Percentiles rank a stretch among this genome's conserved stretches.
phyloP scores from a whole-genome alignment of 2,797 vertebrate genomes.

The Coreius guichenoti region DNA sequence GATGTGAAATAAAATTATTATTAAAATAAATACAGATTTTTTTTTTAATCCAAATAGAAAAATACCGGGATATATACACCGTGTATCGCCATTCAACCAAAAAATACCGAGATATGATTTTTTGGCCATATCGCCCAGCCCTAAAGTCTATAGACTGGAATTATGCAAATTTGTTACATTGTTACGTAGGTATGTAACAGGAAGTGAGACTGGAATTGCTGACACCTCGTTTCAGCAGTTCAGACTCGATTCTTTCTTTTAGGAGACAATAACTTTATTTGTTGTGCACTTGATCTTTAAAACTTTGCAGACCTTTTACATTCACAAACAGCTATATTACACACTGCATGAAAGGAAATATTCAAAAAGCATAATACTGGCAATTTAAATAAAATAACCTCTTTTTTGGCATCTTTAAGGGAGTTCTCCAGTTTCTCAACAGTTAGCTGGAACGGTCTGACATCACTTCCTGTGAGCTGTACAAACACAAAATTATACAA shows the following conservation, averaged over 20 bases:
- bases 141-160: no score
- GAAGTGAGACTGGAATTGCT: no score
- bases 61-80: no score
- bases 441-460: slow-evolving; percentile 90
- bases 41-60: no score
- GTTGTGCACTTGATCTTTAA: not conserved
- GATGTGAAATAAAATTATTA: no score
- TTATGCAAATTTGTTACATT: no score
- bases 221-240: not conserved
- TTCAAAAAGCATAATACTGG: not conserved
- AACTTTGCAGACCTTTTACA: not conserved
- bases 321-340: not conserved
- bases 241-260: not conserved
- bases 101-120: no score
- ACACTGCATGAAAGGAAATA: not conserved
- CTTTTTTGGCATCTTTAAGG: slow-evolving; percentile 80
- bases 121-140: no score
- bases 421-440: slow-evolving; percentile 88
- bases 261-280: not conserved
- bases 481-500: slow-evolving; percentile 40
- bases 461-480: slow-evolving; percentile 80
- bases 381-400: slow-evolving; percentile 75
- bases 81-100: no score
- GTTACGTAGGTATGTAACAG: no score
- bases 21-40: no score